Evolutionary conservation across 2,888 invertebrate genomes (phyloP).

Genomic region (Busseola fusca): DNA sequence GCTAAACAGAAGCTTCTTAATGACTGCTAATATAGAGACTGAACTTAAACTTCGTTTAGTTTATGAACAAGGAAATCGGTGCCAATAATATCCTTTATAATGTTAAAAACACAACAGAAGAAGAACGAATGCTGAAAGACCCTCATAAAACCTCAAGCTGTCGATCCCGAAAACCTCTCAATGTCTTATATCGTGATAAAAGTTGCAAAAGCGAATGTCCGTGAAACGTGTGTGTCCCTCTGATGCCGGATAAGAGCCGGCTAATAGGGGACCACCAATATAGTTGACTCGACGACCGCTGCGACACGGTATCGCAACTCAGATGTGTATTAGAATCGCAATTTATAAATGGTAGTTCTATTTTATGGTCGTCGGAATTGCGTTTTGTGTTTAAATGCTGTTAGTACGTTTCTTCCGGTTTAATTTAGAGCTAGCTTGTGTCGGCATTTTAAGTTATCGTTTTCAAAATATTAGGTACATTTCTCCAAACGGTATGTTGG

Average conservation of each 20-base stretch:
- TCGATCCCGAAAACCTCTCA: slow-evolving; percentile 26
- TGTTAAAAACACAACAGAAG: neutral
- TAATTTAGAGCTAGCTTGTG: slow-evolving; percentile 17
- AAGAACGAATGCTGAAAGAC: neutral
- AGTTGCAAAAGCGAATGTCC: slow-evolving; percentile 59
- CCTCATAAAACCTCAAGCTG: neutral
- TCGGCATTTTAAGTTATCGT: neutral
- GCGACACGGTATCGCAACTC: slow-evolving; percentile 59
- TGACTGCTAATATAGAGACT: neutral
- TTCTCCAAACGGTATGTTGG: neutral
- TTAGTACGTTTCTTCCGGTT: slow-evolving; percentile 32
- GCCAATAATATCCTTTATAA: neutral
- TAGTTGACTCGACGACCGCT: slow-evolving; percentile 60
- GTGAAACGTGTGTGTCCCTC: slow-evolving; percentile 65
- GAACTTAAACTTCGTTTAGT: no score
- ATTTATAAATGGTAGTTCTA: slow-evolving; percentile 73
- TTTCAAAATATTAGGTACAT: neutral
- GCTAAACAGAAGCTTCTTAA: neutral
- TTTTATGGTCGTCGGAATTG: slow-evolving; percentile 64
- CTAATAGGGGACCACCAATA: slow-evolving; percentile 76
- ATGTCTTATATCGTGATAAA: slow-evolving; percentile 57
- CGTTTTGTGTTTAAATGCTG: slow-evolving; percentile 34
- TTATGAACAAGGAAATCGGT: no score
- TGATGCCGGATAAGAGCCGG: slow-evolving; percentile 70
- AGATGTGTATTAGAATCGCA: slow-evolving; percentile 67